phyloP scores from a whole-genome alignment of 1,140 invertebrate species.

The Cardiocondyla obscurior region DNA sequence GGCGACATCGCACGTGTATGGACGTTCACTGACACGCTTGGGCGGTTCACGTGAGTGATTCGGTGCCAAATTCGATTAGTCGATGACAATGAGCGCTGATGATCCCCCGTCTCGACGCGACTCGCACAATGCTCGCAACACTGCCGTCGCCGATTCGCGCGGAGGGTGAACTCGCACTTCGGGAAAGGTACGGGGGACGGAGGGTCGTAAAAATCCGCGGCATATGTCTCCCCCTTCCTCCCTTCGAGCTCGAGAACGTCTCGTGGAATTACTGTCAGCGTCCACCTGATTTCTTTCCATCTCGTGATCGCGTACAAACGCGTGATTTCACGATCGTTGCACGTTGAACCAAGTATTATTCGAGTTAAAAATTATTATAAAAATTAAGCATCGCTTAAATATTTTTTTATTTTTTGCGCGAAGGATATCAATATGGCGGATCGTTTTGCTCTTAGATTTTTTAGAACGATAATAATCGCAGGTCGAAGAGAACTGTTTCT shows the following conservation, averaged over 20 bases:
- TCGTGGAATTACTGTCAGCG: no score
- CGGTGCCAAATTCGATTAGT: constrained; percentile 77
- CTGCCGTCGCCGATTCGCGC: constrained; percentile 27
- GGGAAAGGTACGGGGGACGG: neutral
- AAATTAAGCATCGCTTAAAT: no score
- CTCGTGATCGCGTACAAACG: constrained; percentile 5
- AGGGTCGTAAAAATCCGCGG: constrained; percentile 65
- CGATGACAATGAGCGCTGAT: constrained; percentile 77
- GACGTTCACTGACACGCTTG: constrained; percentile 4
- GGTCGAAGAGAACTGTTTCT: constrained; percentile 9
- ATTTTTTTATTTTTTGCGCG: neutral
- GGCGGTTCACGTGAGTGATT: constrained; percentile 60
- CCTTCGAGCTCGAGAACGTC: constrained; percentile 37
- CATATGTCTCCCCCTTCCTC: constrained; percentile 74
- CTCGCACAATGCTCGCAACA: constrained; percentile 65
- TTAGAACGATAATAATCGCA: neutral
- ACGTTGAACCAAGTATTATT: neutral
- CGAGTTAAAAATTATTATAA: no score
- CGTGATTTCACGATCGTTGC: neutral
- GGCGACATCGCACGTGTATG: constrained; percentile 17
- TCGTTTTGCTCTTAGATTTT: neutral
- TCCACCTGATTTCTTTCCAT: no score
- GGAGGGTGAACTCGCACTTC: constrained; percentile 15
- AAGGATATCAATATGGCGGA: neutral
- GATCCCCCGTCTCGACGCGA: constrained; percentile 73